Percentiles rank a stretch among this genome's conserved stretches.
Conservation (phyloP, 2,888 invertebrate genomes). For the Drosophila mettleri region DNA sequence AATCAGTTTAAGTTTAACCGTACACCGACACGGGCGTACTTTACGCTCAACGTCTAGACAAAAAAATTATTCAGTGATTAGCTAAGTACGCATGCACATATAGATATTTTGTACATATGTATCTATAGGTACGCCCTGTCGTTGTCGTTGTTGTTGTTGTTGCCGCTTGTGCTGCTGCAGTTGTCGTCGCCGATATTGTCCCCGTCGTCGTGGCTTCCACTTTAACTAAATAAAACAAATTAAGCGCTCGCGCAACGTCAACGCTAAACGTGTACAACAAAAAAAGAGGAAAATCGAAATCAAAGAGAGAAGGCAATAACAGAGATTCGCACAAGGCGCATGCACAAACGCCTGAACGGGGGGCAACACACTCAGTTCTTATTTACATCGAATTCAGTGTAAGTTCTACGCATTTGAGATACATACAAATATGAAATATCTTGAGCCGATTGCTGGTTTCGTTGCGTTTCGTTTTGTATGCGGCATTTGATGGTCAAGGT, state of each 20-base stretch:
- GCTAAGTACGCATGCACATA: constrained; percentile 21
- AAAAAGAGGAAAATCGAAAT: constrained; percentile 21
- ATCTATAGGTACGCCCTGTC: constrained; percentile 28
- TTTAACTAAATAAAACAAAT: constrained; percentile 69
- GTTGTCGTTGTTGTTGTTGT: constrained; percentile 15
- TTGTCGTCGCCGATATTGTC: constrained; percentile 19
- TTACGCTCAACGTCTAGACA: constrained; percentile 23
- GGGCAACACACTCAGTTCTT: constrained; percentile 3
- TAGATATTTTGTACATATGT: constrained; percentile 12
- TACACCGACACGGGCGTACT: constrained; percentile 18
- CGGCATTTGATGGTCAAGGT: constrained; percentile 71
- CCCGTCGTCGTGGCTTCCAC: constrained; percentile 57
- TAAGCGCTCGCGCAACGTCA: constrained; percentile 49
- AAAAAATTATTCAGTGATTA: constrained; percentile 40
- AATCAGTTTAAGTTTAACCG: constrained; percentile 42
- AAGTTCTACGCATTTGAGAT: constrained; percentile 44
- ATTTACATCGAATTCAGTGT: constrained; percentile 36
- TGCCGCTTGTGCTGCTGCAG: constrained; percentile 26
- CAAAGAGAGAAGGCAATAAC: constrained; percentile 27
- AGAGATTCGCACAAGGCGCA: constrained; percentile 27
- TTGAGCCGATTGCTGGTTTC: constrained; percentile 29
- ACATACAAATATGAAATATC: constrained; percentile 32
- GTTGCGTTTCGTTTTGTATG: constrained; percentile 21
- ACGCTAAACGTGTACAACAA: constrained; percentile 41
- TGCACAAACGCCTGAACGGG: constrained; percentile 27